phyloP scores from a whole-genome alignment of 1,140 invertebrate species.

The Potamilus streckersoni region DNA sequence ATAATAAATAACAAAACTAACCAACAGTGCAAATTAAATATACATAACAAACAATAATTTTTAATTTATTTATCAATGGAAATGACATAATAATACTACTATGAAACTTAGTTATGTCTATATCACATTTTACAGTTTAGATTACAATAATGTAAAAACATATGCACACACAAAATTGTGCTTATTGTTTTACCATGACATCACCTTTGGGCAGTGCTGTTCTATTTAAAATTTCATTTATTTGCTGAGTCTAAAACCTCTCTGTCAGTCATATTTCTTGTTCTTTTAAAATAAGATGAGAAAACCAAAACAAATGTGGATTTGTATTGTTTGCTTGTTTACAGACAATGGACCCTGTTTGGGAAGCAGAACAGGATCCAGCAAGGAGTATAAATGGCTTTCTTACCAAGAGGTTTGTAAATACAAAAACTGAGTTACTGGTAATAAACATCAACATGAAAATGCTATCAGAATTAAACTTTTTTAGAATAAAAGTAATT shows the following conservation, averaged over 20 bases:
- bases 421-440: not conserved
- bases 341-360: conserved; percentile 58
- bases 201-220: not conserved
- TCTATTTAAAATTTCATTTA: not conserved
- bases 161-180: not conserved
- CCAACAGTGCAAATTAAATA: too few species aligned
- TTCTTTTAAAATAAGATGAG: not conserved
- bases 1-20: too few species aligned
- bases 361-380: conserved; percentile 50
- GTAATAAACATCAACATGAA: not conserved
- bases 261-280: not conserved
- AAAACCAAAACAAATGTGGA: not conserved
- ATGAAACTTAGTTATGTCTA: too few species aligned
- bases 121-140: too few species aligned
- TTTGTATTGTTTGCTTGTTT: conserved; percentile 7
- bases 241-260: not conserved
- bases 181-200: not conserved
- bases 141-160: too few species aligned
- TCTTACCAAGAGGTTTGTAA: conserved; percentile 57
- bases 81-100: too few species aligned
- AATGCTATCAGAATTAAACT: too few species aligned
- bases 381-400: conserved; percentile 54
- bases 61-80: too few species aligned
- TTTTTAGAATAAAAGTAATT: not conserved
- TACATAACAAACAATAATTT: too few species aligned